Conservation (phyloP, 2,797 vertebrate species). For the Mormyrops boulengeri region DNA sequence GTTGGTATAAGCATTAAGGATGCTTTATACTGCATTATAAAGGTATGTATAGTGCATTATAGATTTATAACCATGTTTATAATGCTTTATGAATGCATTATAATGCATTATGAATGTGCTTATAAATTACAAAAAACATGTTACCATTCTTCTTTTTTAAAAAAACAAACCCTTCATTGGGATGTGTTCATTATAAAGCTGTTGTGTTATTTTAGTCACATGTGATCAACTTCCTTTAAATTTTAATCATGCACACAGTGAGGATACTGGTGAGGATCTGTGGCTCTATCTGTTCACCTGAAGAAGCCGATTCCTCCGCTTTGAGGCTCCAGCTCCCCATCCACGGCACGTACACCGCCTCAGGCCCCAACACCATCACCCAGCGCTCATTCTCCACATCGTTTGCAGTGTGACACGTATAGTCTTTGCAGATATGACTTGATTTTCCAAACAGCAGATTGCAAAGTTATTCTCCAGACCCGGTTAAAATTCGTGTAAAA, state of each 20-base stretch:
- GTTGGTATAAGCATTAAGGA: neutral
- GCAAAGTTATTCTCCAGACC: slow-evolving; percentile 42
- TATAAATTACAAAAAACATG: neutral
- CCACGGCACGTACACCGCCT: neutral
- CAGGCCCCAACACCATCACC: slow-evolving; percentile 20
- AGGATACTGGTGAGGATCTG: neutral
- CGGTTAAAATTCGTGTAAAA: neutral
- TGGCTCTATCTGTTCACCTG: neutral
- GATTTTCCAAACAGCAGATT: slow-evolving; percentile 46
- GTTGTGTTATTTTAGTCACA: neutral
- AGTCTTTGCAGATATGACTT: slow-evolving; percentile 58
- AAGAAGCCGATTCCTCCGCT: neutral
- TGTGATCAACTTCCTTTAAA: neutral
- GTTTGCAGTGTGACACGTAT: slow-evolving; percentile 57
- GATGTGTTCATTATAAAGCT: neutral
- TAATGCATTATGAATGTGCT: neutral
- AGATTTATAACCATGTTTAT: neutral
- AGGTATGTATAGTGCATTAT: no score
- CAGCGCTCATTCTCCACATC: slow-evolving; percentile 38
- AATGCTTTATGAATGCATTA: neutral
- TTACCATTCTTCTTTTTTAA: neutral
- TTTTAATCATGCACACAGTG: neutral
- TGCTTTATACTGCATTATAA: neutral
- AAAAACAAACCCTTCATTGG: neutral
- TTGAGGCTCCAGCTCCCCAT: neutral